Evolutionary conservation across 1,140 invertebrate genomes (phyloP).

Genomic region (Samia ricini): DNA sequence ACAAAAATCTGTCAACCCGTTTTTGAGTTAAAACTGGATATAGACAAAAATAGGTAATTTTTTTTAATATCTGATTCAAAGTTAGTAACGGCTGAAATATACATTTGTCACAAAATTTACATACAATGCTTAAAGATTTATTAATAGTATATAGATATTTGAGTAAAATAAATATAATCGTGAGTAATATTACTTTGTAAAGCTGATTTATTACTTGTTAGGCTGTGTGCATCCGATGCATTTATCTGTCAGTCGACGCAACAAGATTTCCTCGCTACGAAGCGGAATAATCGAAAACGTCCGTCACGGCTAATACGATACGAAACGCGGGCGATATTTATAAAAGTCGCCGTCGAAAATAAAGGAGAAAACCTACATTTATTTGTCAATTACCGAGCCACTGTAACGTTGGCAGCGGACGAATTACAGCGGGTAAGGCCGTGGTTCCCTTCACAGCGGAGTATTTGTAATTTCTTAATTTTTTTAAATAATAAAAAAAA

Average conservation of each 20-base stretch:
- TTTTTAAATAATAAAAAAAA: no score
- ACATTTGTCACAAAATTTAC: no score
- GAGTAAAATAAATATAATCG: background rate
- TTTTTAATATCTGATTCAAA: no score
- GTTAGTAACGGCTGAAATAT: no score
- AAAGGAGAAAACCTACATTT: background rate
- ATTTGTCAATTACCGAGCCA: constrained; percentile 11
- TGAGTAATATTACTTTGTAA: background rate
- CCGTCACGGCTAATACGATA: background rate
- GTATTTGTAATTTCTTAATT: background rate
- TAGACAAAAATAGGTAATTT: no score
- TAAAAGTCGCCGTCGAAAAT: background rate
- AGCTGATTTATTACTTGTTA: background rate
- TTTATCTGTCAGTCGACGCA: background rate
- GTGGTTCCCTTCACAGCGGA: constrained; percentile 7
- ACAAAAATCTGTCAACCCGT: no score
- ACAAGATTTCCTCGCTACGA: background rate
- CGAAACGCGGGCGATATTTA: background rate
- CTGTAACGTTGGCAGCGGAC: constrained; percentile 7
- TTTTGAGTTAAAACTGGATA: no score
- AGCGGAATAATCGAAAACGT: background rate
- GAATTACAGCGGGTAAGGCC: constrained; percentile 16
- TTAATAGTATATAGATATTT: no score
- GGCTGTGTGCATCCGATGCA: background rate
- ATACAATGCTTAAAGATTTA: no score